Evolutionary conservation across 2,797 vertebrate species (phyloP).

Genomic region (Choloepus didactylus): DNA sequence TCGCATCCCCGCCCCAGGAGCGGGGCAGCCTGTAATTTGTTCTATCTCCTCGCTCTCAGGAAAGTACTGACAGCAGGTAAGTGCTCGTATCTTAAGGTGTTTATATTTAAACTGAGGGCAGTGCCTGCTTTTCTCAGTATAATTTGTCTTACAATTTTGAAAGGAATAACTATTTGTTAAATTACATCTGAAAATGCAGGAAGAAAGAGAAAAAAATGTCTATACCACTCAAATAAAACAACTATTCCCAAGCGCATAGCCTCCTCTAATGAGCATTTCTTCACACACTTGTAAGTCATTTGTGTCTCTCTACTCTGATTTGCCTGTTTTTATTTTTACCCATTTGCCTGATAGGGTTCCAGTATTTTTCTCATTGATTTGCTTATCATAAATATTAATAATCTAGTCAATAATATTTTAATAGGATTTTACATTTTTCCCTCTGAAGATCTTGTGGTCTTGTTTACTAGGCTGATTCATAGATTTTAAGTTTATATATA

Average conservation of each 20-base stretch:
- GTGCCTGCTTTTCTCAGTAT: constrained; percentile 50
- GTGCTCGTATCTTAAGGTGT: constrained; percentile 40
- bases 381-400: neutral
- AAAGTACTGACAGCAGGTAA: constrained; percentile 42
- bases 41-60: neutral
- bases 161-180: constrained; percentile 71
- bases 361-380: neutral
- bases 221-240: constrained; percentile 18
- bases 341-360: neutral
- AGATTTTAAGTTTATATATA: neutral
- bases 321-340: neutral
- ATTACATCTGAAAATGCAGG: constrained; percentile 58
- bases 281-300: neutral
- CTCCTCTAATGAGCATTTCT: neutral
- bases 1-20: neutral
- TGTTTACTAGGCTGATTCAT: neutral
- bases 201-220: constrained; percentile 5
- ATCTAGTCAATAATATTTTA: neutral
- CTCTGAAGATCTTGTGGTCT: neutral
- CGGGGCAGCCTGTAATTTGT: neutral
- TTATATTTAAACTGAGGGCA: constrained; percentile 63
- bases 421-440: neutral
- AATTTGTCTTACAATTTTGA: constrained; percentile 70
- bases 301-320: neutral
- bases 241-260: neutral